These are phyloP conservation scores for Phoenicopterus ruber DNA, from an alignment of 2,113 vertebrate species.

Conservation along the genomic window DNA sequence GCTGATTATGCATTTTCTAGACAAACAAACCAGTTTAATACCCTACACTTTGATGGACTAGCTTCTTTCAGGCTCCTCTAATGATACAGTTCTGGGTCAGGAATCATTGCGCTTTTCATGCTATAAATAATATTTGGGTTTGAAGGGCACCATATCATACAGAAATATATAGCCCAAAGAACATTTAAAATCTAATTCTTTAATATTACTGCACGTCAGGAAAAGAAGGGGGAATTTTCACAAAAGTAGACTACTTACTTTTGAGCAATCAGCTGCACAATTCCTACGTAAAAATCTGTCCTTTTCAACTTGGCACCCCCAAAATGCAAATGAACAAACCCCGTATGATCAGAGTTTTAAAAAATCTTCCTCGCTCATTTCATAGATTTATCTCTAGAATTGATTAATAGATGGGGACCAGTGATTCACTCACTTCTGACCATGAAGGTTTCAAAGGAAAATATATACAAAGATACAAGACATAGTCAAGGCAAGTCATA, in stretches of 20 bases:
- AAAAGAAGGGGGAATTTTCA: background rate
- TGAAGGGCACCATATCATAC: background rate
- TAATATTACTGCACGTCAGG: background rate
- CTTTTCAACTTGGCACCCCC: background rate
- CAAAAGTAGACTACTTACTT: background rate
- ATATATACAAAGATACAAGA: background rate
- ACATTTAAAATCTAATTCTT: constrained; percentile 8
- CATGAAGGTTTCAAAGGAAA: background rate
- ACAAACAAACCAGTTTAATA: constrained; percentile 44
- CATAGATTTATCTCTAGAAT: background rate
- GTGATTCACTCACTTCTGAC: background rate
- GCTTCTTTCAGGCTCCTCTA: background rate
- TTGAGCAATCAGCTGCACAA: background rate
- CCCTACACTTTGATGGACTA: constrained; percentile 11
- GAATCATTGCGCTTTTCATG: background rate
- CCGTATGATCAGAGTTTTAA: background rate
- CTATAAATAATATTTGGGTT: constrained; percentile 32
- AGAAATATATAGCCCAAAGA: background rate
- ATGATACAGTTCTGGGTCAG: background rate
- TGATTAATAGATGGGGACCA: background rate
- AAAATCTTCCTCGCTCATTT: background rate
- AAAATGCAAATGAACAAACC: background rate
- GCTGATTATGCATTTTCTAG: constrained; percentile 58
- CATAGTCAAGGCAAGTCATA: background rate
- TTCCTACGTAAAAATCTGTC: background rate